Base-by-base conservation (phyloP, 2,113 vertebrate species). In the Neogobius melanostomus region DNA sequence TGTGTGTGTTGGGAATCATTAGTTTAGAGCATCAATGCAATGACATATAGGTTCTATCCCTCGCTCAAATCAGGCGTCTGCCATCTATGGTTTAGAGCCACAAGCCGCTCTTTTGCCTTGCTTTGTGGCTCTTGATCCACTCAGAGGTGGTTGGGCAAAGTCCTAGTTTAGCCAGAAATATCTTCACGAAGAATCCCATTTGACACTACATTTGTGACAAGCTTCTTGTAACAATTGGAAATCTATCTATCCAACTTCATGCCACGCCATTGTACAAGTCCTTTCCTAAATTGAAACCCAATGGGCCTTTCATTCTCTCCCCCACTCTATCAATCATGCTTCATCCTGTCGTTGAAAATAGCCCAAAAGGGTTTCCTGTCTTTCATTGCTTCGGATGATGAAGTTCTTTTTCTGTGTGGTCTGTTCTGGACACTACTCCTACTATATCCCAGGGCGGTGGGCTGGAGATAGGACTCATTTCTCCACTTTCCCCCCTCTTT, bases 331-430 rank as follows among this genome's bases (percentile, higher is more conserved):
- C 59, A 63, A 69, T 62, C 66, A 54, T 52, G 21, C 45, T 65
- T 11, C n/a, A 47, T 76, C 10, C 59, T 44, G 52, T 53, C 53
- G 66, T 64, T 61, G 15, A 52, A 64, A 56, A 76, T 9, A 60
- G 43, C 72, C 17, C 59, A 73, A 77, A 81, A 74, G 56, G 64
- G 62, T 21, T 57, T 75, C 46, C 64, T 78, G 68, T 28, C 16
- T 65, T 80, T 68, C 67, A 16, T 79, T 62, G 56, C 52, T 61
- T 59, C 65, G 47, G 64, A 71, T 83, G 78, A 79, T 82, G 57
- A 81, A 87, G 69, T 79, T 81, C 15, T 53, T 42, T 69, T 50
- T 83, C 69, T 52, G 72, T 83, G 83, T 82, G 85, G 85, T 87
- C 82, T 28, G 53, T 66, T 62, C 62, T 80, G 66, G 65, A 79